Percentiles rank a stretch among this genome's conserved stretches.
These are phyloP conservation scores for Papilio dardanus DNA, from an alignment of 1,140 invertebrate genomes.

Conservation along the genomic window DNA sequence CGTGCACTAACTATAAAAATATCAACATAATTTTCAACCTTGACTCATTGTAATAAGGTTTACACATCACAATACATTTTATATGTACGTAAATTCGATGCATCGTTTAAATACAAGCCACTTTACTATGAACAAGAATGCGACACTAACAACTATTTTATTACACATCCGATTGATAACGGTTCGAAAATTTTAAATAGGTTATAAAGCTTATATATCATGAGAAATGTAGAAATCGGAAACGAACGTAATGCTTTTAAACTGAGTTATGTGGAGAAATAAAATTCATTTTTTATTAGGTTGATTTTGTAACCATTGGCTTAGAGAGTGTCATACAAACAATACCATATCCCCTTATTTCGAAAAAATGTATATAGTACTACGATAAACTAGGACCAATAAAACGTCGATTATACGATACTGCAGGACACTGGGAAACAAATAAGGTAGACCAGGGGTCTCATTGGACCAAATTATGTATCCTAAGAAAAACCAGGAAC, in stretches of 20 bases:
- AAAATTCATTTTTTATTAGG: not conserved
- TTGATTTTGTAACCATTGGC: not conserved
- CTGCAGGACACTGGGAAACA: too few relatives aligned
- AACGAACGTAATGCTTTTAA: not conserved
- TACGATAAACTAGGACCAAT: too few relatives aligned
- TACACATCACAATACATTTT: not conserved
- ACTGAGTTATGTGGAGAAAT: not conserved
- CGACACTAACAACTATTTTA: conserved; percentile 24
- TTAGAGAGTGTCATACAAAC: too few relatives aligned
- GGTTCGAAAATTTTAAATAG: conserved; percentile 18
- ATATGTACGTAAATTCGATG: not conserved
- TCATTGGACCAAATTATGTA: too few relatives aligned
- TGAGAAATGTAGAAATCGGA: conserved; percentile 2
- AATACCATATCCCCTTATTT: too few relatives aligned
- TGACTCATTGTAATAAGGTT: not conserved
- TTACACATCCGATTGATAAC: conserved; percentile 28
- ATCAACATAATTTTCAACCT: conserved; percentile 15
- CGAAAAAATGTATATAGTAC: too few relatives aligned
- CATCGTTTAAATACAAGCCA: conserved; percentile 11
- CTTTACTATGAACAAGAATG: conserved; percentile 25
- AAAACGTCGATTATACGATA: too few relatives aligned
- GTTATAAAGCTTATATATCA: conserved; percentile 16
- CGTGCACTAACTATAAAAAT: conserved; percentile 38
- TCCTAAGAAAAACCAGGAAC: too few relatives aligned
- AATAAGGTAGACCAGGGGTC: too few relatives aligned